phyloP scores from a whole-genome alignment of 2,888 invertebrate species.

The Lasioglossum leucozonium region DNA sequence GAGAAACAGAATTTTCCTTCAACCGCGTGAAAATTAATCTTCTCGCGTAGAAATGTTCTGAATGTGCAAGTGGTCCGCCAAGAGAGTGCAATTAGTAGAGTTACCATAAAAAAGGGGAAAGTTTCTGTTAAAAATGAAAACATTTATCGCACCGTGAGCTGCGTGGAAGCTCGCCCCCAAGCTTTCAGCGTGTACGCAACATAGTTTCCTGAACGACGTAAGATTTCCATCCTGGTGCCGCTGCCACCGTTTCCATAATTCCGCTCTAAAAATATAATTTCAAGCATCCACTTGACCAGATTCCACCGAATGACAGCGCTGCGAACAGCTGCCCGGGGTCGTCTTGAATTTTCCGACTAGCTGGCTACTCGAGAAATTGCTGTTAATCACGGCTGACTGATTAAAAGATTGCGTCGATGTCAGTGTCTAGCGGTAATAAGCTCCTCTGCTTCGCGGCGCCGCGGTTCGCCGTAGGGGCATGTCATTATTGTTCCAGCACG shows the following conservation, averaged over 20 bases:
- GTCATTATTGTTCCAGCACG: constrained; percentile 10
- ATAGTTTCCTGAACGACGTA: background rate
- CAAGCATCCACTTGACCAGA: constrained; percentile 53
- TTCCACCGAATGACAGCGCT: constrained; percentile 24
- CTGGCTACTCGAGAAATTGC: constrained; percentile 27
- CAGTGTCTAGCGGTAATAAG: constrained; percentile 7
- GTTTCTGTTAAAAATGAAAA: background rate
- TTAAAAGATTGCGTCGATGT: constrained; percentile 23
- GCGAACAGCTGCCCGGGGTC: background rate
- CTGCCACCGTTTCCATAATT: constrained; percentile 29
- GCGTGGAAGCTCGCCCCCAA: background rate
- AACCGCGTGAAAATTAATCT: background rate
- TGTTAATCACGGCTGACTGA: constrained; percentile 30
- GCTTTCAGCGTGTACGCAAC: background rate
- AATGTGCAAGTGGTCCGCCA: background rate
- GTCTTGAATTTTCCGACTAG: constrained; percentile 46
- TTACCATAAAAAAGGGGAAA: background rate
- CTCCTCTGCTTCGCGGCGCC: constrained; percentile 48
- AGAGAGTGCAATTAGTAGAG: background rate
- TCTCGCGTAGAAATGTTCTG: background rate
- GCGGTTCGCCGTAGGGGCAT: constrained; percentile 2
- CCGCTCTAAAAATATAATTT: constrained; percentile 52
- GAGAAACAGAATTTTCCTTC: background rate
- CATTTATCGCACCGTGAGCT: background rate
- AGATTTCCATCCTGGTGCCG: background rate